Evolutionary conservation across 2,888 invertebrate genomes (phyloP), one percentile per base, ranked within the genome.

Genomic region (Dicyrtomina minuta): DNA sequence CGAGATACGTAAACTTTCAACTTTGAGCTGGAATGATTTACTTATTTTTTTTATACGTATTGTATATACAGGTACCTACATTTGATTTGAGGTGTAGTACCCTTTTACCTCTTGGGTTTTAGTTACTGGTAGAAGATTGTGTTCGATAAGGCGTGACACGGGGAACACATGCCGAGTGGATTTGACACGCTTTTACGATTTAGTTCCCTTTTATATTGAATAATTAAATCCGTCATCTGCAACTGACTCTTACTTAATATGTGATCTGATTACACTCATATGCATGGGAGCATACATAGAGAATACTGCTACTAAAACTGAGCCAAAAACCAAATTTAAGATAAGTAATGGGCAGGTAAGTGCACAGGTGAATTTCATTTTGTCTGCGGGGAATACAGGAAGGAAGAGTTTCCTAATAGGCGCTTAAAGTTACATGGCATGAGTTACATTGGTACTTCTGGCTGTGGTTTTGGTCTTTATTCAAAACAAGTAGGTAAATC

Each of bases 141-240:
- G n/a, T 33, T 56, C 15, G 33, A 56, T 56, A 56, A 43, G 27
- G 17, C 17, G 43, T 20, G 22, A 17, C n/a, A 17, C 43, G 41
- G 39, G 6, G 15, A 39, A 53, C 64, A 65, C 55, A 65, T 53
- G 53, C 64, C 51, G 55, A 33, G 41, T 24, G 24, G 22, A 65
- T 65, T 65, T 39, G 53, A 65, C 64, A 65, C 64, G 64, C 64
- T 65, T 41, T 22, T 41, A 15, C 64, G 39, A 65, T 65, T 65
- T 65, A 62, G 26, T 33, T 46, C 15, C 10, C 3, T 33, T 49
- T n/a, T n/a, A n/a, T 49, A 62, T 51, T 27, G 15, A 27, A 62
- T 49, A 62, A 62, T 62, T 62, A 62, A 62, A 62, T 24, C 5
- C 44, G 17, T 60, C 60, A 60, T 44, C 60, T 60, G 33, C 33